Base-by-base conservation (phyloP, 2,113 vertebrate species). In the Hydrolagus affinis region DNA sequence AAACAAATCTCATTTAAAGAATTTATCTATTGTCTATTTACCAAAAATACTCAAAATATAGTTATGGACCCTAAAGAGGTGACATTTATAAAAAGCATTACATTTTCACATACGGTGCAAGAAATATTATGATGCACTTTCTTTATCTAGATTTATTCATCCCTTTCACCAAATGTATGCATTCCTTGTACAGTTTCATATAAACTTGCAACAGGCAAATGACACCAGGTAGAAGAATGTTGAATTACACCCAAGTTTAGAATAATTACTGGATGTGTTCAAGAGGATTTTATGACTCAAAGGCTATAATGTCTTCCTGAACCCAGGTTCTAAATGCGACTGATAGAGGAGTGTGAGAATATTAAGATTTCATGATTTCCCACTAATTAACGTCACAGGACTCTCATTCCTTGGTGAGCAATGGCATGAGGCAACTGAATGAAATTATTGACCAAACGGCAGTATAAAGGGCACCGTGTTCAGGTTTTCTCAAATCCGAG, bases 1-100 rank as follows among this genome's bases (percentile, higher is more conserved):
- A 77, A 62, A 25, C 15, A 59, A 78, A 78, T 62, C 25, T 78
- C 19, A 77, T 77, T 77, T 77, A 57, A 44, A 23, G 56, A 60
- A 77, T 77, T 77, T 77, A 77, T 77, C 57, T 59, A 77, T 57
- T 59, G 10, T 7, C 32, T 75, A 19, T 10, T 1, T 17, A 15
- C 1, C 11, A 72, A 28, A 72, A 4, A 8, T 4, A 1, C 23
- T 72, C 25, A 72, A 28, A n/a, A 14, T 28, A 30, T 75, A 56
- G 73, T 75, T 56, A 74, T 9, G 57, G 44, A 60, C 75, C 59
- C 57, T 78, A 60, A 44, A 44, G 44, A 44, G 60, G 57, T 59
- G 57, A 78, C n/a, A 10, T 60, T n/a, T 23, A 25, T 12, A 60
- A 75, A 77, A 78, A 44, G 44, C 44, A 44, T 44, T 44, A 44